Base-by-base conservation (phyloP, 2,797 vertebrate species). In the Limnodromus scolopaceus region DNA sequence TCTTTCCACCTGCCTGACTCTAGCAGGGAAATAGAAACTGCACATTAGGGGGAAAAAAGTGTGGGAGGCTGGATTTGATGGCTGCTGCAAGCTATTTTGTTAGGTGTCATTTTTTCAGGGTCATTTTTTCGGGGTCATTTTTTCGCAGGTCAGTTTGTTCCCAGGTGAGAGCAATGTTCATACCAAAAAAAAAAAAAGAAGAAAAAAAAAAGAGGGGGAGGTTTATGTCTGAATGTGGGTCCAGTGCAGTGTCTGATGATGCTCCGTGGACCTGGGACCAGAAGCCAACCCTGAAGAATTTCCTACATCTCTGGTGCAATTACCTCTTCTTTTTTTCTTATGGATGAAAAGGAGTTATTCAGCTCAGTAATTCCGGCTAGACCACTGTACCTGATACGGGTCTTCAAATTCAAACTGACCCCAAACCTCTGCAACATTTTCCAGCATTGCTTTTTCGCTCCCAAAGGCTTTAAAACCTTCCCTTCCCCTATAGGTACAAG, bases 361-460 rank as follows among this genome's bases (percentile, higher is more conserved):
- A 46, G 19, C 84, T 96, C 92, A 58, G 4, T 70, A 92, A 77
- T 74, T 93, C 96, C 96, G 86, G 69, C 90, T 85, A 87, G 78
- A 89, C 69, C 72, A 45, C 90, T 22, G 41, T 22, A 46, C 28
- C 75, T 70, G 54, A 68, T 2, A 12, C 7, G 15, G 10, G 10
- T 87, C 75, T 94, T 92, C 93, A 82, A 78, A 65, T 46, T 91
- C 95, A 39, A 39, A 36, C 46, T 5, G 3, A 19, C 28, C 32
- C 22, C 34, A 65, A 53, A 39, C 4, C 63, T 43, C 77, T 36
- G 15, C 10, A 8, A n/a, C 69, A 16, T 55, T 87, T 77, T 39
- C 63, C 55, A 38, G 25, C 1, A 0, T 32, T 34, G 27, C 2
- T 78, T 85, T 77, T 72, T 24, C 60, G 10, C 32, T 24, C 10